Evolutionary conservation across 2,113 vertebrate species (phyloP).

Genomic region (Serilophus lunatus): DNA sequence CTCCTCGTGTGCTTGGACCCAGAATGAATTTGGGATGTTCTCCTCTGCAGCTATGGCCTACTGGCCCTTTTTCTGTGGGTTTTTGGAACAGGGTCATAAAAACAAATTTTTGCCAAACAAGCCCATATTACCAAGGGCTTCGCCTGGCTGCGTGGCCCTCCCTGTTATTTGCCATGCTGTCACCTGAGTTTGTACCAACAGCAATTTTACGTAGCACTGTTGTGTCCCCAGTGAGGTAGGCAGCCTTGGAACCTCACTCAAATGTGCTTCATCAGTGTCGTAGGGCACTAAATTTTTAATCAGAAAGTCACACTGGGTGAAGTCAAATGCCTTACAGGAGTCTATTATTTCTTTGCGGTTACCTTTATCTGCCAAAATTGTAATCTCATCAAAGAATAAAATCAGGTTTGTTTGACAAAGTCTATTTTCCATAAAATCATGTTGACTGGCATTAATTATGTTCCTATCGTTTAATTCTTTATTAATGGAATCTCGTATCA

Average conservation of each 20-base stretch:
- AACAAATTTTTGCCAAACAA: neutral
- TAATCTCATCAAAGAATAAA: constrained; percentile 50
- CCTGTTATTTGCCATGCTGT: neutral
- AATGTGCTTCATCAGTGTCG: fast-evolving
- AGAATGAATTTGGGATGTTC: neutral
- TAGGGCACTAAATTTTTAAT: neutral
- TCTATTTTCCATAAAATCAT: constrained; percentile 1
- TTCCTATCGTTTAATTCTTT: constrained; percentile 36
- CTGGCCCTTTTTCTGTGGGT: neutral
- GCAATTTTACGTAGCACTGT: fast-evolving
- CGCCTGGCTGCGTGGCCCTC: neutral
- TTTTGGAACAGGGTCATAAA: neutral
- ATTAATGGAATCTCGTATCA: constrained; percentile 27
- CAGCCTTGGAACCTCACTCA: neutral
- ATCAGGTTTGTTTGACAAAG: constrained; percentile 55
- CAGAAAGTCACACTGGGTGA: neutral
- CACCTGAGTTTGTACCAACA: fast-evolving
- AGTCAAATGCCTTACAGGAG: neutral
- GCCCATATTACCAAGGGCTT: neutral
- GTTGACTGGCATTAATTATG: constrained; percentile 47
- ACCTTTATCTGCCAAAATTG: constrained; percentile 42
- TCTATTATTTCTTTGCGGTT: constrained; percentile 11
- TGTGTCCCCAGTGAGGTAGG: fast-evolving
- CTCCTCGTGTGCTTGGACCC: neutral
- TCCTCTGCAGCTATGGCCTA: neutral